A percentile compares a stretch with the other conserved stretches of the same genome.
Evolutionary conservation across 2,888 invertebrate genomes (phyloP).

Genomic region (Acleris literana): DNA sequence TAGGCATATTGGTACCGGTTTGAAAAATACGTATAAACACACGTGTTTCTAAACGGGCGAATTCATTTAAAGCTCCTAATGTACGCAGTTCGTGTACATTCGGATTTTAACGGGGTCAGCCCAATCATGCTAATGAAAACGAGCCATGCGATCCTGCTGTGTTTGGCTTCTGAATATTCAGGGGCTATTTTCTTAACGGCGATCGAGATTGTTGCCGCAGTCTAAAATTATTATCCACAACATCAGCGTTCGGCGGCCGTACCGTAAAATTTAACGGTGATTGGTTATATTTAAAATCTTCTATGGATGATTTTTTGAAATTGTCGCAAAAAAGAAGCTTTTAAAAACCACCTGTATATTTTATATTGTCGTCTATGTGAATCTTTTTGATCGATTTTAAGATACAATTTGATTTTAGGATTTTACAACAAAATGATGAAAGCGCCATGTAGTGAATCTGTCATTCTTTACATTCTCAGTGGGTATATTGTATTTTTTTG

Average conservation of each 20-base stretch:
- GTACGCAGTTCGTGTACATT: constrained; percentile 41
- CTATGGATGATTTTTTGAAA: constrained; percentile 14
- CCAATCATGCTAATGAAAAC: constrained; percentile 82
- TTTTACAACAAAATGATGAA: too few relatives aligned
- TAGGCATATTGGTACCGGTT: constrained; percentile 10
- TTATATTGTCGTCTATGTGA: too few relatives aligned
- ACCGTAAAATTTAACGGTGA: constrained; percentile 51
- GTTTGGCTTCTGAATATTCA: constrained; percentile 76
- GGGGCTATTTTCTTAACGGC: constrained; percentile 74
- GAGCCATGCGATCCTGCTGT: constrained; percentile 69
- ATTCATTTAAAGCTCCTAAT: constrained; percentile 36
- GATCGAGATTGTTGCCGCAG: constrained; percentile 65
- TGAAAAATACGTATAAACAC: constrained; percentile 34
- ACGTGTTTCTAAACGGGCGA: constrained; percentile 31
- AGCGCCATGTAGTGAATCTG: too few relatives aligned
- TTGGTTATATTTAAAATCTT: constrained; percentile 33
- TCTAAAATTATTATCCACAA: constrained; percentile 61
- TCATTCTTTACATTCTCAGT: too few relatives aligned
- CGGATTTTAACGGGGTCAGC: constrained; percentile 71
- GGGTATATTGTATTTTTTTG: too few relatives aligned
- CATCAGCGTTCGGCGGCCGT: constrained; percentile 43
- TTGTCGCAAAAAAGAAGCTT: neutral
- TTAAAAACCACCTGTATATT: too few relatives aligned
- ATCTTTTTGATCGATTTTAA: too few relatives aligned
- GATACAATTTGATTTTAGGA: too few relatives aligned